These are phyloP conservation scores for Festucalex cinctus DNA, from an alignment of 2,113 vertebrate genomes.

Conservation along the genomic window DNA sequence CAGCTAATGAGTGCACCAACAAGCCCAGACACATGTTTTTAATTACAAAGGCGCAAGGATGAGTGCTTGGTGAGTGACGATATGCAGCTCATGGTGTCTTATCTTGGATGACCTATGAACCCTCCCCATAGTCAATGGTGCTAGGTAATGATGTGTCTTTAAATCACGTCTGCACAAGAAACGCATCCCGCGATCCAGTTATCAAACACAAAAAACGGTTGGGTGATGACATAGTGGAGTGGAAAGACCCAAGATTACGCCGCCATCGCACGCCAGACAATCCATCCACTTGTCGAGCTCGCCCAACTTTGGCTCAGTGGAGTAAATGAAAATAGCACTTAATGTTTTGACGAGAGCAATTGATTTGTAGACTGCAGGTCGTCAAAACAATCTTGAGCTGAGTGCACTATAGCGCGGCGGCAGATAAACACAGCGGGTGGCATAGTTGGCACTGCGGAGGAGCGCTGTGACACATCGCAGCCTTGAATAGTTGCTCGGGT, in stretches of 20 bases:
- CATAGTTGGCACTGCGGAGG: conserved; percentile 34
- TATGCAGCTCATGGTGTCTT: conserved; percentile 13
- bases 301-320: neutral
- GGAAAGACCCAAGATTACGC: neutral
- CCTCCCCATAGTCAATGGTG: neutral
- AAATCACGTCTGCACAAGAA: neutral
- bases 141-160: conserved; percentile 1
- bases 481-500: conserved; percentile 25
- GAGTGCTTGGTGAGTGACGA: conserved; percentile 13
- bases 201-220: neutral
- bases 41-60: neutral
- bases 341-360: neutral
- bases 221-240: neutral
- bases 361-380: neutral
- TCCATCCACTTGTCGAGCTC: neutral
- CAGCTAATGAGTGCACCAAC: neutral
- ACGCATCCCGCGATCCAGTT: neutral
- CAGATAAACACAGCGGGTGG: conserved; percentile 34
- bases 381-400: neutral
- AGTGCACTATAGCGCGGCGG: conserved; percentile 13
- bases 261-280: neutral
- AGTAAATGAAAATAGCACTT: conserved; percentile 1
- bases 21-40: conserved; percentile 3
- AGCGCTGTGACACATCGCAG: too few species aligned
- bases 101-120: conserved; percentile 29